Base-by-base conservation (phyloP, 2,888 invertebrate species). In the Nemoura dubitans region DNA sequence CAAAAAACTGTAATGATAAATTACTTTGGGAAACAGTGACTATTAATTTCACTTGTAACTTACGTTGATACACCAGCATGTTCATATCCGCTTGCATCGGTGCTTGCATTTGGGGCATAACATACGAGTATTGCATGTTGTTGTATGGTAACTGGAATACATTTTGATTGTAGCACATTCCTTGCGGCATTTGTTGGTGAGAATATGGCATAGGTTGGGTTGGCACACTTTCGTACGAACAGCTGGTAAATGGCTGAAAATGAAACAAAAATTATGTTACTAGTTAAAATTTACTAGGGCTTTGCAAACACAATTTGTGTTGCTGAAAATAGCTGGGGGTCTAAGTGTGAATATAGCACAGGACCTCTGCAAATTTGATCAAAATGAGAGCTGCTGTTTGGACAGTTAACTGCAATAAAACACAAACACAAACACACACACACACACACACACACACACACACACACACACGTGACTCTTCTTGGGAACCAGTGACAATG, bases 151-250 rank as follows among this genome's bases (percentile, higher is more conserved):
- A 21, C 59, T 59, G 59, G 59, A 59, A 59, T 59, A 59, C 16
- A 21, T 59, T 59, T 59, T 59, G 59, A 59, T 21, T 59, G 59
- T 59, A 59, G 59, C 59, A 59, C 59, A 59, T 21, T 21, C 59
- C 59, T 59, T 59, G 59, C 2, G 59, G 21, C 21, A 59, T 59
- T 59, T 10, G 59, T 21, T 10, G 59, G 59, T 59, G 59, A 59
- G 59, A 16, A 59, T 59, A 81, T 81, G 81, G 28, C 30, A 30
- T 29, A 29, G 81, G 28, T 7, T 81, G 81, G 21, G 30, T 21
- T 42, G 36, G 83, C 29, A 83, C 83, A 83, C 10, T 42, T 7
- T 83, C 83, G 42, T 83, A 83, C 3, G 43, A 42, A 25, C 83
- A 36, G 21, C 25, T 36, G n/a, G 78, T 78, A 78, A 78, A 78